Conservation (phyloP, 2,888 invertebrate species). For the Synanthedon tipuliformis region DNA sequence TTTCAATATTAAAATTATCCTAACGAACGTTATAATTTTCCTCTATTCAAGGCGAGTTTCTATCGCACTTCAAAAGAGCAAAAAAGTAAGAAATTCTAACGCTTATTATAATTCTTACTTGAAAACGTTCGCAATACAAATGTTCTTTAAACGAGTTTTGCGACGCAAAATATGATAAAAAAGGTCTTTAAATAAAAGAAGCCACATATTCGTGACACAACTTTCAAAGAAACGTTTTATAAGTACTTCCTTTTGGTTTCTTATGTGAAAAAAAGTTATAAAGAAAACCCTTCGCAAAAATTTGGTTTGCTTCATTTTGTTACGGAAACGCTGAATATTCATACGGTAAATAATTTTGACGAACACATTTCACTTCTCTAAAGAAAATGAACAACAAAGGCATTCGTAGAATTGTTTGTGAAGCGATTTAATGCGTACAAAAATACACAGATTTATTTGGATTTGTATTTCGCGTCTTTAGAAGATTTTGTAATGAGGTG, state of each 20-base stretch:
- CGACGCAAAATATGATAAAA: neutral
- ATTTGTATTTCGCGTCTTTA: too few relatives aligned
- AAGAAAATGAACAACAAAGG: neutral
- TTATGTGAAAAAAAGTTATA: slow-evolving; percentile 5
- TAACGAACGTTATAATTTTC: too few relatives aligned
- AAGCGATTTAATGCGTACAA: too few relatives aligned
- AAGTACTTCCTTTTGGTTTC: slow-evolving; percentile 9
- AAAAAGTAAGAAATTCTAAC: neutral
- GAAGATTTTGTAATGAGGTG: slow-evolving; percentile 2
- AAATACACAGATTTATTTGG: too few relatives aligned
- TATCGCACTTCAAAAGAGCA: neutral
- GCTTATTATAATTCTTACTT: slow-evolving; percentile 29
- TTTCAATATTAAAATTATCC: too few relatives aligned
- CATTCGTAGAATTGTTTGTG: neutral
- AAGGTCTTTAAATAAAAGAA: slow-evolving; percentile 17
- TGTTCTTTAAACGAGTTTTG: neutral
- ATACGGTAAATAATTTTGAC: slow-evolving; percentile 18
- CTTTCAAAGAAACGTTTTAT: slow-evolving; percentile 25
- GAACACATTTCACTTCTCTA: slow-evolving; percentile 5
- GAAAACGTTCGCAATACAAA: slow-evolving; percentile 25
- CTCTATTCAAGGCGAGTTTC: neutral
- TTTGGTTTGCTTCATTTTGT: slow-evolving; percentile 20
- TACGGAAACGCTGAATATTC: slow-evolving; percentile 32
- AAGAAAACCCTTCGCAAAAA: slow-evolving; percentile 18
- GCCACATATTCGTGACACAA: slow-evolving; percentile 22